phyloP scores from a whole-genome alignment of 2,797 vertebrate species.

The Fistularia commersonii region DNA sequence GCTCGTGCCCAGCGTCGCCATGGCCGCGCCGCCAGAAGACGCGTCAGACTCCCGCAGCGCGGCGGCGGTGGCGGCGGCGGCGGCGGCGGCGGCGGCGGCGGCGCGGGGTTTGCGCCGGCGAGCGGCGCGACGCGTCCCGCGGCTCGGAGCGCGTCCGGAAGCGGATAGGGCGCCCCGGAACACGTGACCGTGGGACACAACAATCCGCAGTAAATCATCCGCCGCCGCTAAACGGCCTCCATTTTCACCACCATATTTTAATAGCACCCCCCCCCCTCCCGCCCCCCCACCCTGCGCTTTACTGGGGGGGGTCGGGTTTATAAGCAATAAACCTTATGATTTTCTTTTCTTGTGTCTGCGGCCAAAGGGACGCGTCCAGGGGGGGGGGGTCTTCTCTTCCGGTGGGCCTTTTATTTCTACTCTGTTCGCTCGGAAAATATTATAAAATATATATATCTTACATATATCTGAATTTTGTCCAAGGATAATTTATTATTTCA shows the following conservation, averaged over 20 bases:
- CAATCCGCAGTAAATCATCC: constrained; percentile 99
- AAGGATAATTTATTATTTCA: no score
- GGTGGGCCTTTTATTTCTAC: no score
- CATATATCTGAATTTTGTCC: no score
- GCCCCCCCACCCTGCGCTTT: constrained; percentile 62
- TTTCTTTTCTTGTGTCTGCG: no score
- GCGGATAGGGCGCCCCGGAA: constrained; percentile 85
- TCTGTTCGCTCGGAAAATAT: no score
- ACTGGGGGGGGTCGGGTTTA: no score
- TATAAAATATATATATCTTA: no score
- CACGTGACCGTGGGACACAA: constrained; percentile 92
- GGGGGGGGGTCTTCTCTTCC: constrained; percentile 45
- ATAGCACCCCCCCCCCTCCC: constrained; percentile 86
- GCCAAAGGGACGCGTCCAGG: no score
- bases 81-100: no score
- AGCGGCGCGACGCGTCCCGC: constrained; percentile 90
- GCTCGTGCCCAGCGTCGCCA: constrained; percentile 91
- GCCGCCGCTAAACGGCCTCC: constrained; percentile 83
- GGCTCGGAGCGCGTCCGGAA: constrained; percentile 87
- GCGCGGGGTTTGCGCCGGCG: no score
- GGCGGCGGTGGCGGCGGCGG: constrained; percentile 2
- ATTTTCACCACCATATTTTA: constrained; percentile 96
- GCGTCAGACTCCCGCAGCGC: neutral
- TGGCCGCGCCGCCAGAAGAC: constrained; percentile 56
- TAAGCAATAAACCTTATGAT: constrained; percentile 83